A percentile compares a stretch with the other conserved stretches of the same genome.
Evolutionary conservation across 2,888 invertebrate species (phyloP).

Genomic region (Neria commutata): DNA sequence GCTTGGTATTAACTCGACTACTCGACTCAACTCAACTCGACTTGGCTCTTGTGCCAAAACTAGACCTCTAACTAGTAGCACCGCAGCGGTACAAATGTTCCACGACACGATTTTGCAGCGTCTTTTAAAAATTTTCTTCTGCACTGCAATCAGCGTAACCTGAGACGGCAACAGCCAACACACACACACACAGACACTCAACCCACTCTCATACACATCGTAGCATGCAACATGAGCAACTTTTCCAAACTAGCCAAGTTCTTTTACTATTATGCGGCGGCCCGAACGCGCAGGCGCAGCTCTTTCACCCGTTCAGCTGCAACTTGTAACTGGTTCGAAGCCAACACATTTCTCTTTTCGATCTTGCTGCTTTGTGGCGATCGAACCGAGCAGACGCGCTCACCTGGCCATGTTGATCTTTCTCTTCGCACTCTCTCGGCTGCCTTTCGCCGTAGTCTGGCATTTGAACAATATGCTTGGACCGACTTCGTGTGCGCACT

Average conservation of each 20-base stretch:
- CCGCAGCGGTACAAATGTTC: constrained; percentile 62
- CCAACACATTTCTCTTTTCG: not conserved
- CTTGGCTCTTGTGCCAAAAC: constrained; percentile 31
- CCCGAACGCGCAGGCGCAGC: not conserved
- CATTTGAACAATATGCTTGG: too few species aligned
- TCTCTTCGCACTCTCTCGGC: too few species aligned
- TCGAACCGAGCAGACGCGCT: not conserved
- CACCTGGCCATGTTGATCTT: not conserved
- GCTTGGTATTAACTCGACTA: too few species aligned
- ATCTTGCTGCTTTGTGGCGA: too few species aligned
- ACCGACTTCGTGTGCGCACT: too few species aligned
- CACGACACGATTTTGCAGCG: constrained; percentile 58
- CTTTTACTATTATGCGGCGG: too few species aligned
- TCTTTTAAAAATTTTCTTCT: constrained; percentile 61
- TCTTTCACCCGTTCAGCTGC: not conserved
- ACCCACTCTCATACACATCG: constrained; percentile 15
- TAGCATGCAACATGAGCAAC: not conserved
- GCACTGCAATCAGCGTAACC: constrained; percentile 42
- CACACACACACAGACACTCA: constrained; percentile 13
- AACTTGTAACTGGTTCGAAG: not conserved
- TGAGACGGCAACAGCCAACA: constrained; percentile 11
- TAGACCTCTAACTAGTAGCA: constrained; percentile 56
- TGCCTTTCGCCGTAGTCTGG: too few species aligned
- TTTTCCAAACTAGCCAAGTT: constrained; percentile 15
- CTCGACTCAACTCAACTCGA: not conserved